These are phyloP conservation scores for Austrolebias charrua DNA, from an alignment of 2,797 vertebrate species.

Conservation along the genomic window DNA sequence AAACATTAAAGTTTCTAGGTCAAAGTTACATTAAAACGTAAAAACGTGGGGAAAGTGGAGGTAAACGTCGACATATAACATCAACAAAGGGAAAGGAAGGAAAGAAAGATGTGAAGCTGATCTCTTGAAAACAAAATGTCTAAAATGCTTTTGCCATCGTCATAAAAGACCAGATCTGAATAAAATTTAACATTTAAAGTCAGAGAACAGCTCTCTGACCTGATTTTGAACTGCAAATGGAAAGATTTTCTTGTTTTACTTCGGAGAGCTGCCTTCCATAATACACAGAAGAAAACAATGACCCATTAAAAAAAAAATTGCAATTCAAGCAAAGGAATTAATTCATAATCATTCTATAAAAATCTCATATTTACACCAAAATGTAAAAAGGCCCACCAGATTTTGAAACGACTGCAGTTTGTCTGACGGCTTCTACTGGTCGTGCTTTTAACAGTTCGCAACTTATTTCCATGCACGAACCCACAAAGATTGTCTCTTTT, in stretches of 20 bases:
- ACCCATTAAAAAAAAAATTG: background rate
- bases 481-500: slow-evolving; percentile 20
- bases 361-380: slow-evolving; percentile 9
- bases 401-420: slow-evolving; percentile 6
- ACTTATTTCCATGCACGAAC: slow-evolving; percentile 21
- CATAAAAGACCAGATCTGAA: background rate
- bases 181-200: background rate
- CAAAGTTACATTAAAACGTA: slow-evolving; percentile 38
- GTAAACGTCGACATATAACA: slow-evolving; percentile 5
- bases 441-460: slow-evolving; percentile 27
- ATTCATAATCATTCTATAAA: slow-evolving; percentile 7
- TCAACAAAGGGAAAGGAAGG: slow-evolving; percentile 14
- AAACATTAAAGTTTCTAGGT: slow-evolving; percentile 59
- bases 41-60: slow-evolving; percentile 24
- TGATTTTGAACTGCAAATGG: slow-evolving; percentile 6
- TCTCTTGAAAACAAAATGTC: slow-evolving; percentile 14
- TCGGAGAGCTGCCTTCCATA: background rate
- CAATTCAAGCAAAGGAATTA: background rate
- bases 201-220: background rate
- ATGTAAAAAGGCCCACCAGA: slow-evolving; percentile 17
- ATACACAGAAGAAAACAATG: background rate
- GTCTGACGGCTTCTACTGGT: slow-evolving; percentile 16
- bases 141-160: background rate
- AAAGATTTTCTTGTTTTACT: background rate
- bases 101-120: slow-evolving; percentile 13